Base-by-base conservation (phyloP, 2,113 vertebrate genomes). In the Microcebus murinus region DNA sequence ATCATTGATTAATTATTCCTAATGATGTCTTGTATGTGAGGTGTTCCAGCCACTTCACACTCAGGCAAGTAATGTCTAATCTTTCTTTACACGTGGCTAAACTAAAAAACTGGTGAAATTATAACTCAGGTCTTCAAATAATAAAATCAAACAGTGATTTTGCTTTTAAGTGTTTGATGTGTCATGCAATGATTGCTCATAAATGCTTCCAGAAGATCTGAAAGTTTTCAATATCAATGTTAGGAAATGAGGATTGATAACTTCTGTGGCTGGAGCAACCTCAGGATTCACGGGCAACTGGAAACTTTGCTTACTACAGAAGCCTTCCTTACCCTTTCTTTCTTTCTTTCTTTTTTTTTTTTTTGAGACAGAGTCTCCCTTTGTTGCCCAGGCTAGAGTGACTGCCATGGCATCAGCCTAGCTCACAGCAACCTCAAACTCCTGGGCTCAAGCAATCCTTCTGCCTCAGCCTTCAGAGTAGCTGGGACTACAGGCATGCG, bases 1-100 rank as follows among this genome's bases (percentile, higher is more conserved):
- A 70, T 73, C 48, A 85, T 94, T 90, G 57, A 86, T 83, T 81
- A 85, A 85, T 63, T 61, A 87, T 87, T 65, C 12, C 27, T 57
- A 86, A 77, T 14, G 18, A 71, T 77, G 11, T 12, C 34, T 82
- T 91, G 11, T 71, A 74, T 83, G 91, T 80, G 29, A 96, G 36
- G 71, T 80, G 7, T 85, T 74, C 52, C 45, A 87, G 88, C 21
- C 63, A 83, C 25, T 92, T 94, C 27, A 34, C 74, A 73, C n/a
- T 74, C 29, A 91, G 50, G 86, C 36, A 80, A 59, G n/a, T 17
- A 82, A 59, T 31, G 5, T 59, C 21, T 68, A 80, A 83, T 0
- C 6, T 83, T 86, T 94, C 21, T 74, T 71, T 68, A 45, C n/a
- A 71, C 1, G 10, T 52, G 36, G 39, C 14, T 73, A 88, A 65